These are phyloP conservation scores for Drosophila chauvacae DNA, from an alignment of 1,140 invertebrate species.

Conservation along the genomic window DNA sequence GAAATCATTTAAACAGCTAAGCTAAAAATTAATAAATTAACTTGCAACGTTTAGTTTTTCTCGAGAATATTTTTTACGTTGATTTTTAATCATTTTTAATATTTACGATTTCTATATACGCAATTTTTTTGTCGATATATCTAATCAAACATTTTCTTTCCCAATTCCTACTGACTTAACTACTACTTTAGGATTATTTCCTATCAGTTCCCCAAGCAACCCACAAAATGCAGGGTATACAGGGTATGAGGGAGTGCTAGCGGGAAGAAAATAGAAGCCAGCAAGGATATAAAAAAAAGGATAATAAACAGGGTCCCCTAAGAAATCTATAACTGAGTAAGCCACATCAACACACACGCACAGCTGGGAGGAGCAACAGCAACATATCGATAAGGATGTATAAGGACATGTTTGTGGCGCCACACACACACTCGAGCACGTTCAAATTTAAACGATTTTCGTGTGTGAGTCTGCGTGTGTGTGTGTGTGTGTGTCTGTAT, in stretches of 20 bases:
- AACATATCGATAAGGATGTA: constrained; percentile 67
- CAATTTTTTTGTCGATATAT: too few relatives aligned
- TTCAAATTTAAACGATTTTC: constrained; percentile 75
- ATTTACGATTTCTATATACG: too few relatives aligned
- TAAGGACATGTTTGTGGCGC: constrained; percentile 67
- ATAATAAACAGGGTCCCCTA: constrained; percentile 80
- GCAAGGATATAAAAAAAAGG: constrained; percentile 76
- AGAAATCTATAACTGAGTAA: constrained; percentile 81
- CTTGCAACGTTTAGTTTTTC: too few relatives aligned
- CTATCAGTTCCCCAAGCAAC: background rate
- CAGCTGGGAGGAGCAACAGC: constrained; percentile 28
- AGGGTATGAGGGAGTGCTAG: background rate
- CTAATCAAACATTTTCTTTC: too few relatives aligned
- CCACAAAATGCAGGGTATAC: background rate
- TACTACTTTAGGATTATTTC: too few relatives aligned
- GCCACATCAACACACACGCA: constrained; percentile 55
- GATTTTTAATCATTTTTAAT: too few relatives aligned
- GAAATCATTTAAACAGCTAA: too few relatives aligned
- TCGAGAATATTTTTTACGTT: too few relatives aligned
- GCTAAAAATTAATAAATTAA: too few relatives aligned
- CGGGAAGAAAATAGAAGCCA: constrained; percentile 15
- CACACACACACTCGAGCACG: constrained; percentile 68
- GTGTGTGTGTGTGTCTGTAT: background rate
- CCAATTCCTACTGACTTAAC: too few relatives aligned
- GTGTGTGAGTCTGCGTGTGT: constrained; percentile 4